A percentile compares a stretch with the other conserved stretches of the same genome.
Conservation (phyloP, 2,888 invertebrate genomes). For the Carabus problematicus region DNA sequence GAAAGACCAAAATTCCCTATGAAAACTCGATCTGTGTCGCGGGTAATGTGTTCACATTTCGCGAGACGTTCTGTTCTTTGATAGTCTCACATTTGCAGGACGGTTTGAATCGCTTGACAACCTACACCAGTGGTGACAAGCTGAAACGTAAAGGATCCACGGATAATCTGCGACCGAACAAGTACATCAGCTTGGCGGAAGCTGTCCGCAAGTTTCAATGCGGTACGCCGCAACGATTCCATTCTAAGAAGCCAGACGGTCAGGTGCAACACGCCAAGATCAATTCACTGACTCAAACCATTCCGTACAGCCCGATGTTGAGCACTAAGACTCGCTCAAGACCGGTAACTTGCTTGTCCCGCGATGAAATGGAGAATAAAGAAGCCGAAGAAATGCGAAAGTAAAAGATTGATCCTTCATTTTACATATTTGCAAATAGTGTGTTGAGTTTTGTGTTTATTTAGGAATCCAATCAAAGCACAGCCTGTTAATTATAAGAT, state of each 20-base stretch:
- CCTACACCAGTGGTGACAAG: not conserved
- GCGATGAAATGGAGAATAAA: conserved; percentile 67
- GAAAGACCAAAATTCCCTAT: too few relatives aligned
- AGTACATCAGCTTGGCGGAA: conserved; percentile 63
- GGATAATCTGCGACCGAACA: conserved; percentile 44
- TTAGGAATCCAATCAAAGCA: conserved; percentile 69
- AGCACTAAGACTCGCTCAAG: conserved; percentile 65
- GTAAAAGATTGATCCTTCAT: conserved; percentile 49
- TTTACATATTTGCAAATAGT: too few relatives aligned
- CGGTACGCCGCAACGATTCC: conserved; percentile 64
- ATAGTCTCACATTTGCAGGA: too few relatives aligned
- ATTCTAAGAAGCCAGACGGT: conserved; percentile 48
- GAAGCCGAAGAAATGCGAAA: conserved; percentile 71
- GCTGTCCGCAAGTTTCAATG: conserved; percentile 62
- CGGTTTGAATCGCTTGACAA: not conserved
- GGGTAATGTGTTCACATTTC: conserved; percentile 11
- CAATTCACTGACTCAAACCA: conserved; percentile 51
- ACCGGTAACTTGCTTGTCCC: conserved; percentile 63
- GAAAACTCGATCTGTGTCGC: conserved; percentile 21
- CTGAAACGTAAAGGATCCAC: conserved; percentile 35
- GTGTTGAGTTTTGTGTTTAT: too few relatives aligned
- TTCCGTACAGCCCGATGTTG: conserved; percentile 64
- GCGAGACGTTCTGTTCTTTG: too few relatives aligned
- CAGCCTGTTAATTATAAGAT: conserved; percentile 69
- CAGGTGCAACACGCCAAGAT: conserved; percentile 24